Evolutionary conservation across 1,140 invertebrate genomes (phyloP).

Genomic region (Elymnias hypermnestra): DNA sequence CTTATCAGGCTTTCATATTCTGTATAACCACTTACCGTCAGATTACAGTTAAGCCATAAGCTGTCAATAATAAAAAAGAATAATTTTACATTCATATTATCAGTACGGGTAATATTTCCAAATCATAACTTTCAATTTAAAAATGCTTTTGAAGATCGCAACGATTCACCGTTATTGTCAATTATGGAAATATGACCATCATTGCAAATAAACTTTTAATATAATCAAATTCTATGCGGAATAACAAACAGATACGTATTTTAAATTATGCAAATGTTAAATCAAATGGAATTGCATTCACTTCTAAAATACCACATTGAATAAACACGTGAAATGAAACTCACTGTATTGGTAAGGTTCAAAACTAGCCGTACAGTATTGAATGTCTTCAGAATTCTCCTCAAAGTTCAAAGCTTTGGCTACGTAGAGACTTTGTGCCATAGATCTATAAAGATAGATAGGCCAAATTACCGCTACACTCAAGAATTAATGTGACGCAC

Average conservation of each 20-base stretch:
- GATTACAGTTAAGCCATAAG: too few species aligned
- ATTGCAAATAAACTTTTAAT: slow-evolving; percentile 4
- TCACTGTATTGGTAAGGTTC: not conserved
- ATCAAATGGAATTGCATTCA: slow-evolving; percentile 13
- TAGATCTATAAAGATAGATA: too few species aligned
- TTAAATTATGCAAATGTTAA: slow-evolving; percentile 22
- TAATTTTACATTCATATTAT: too few species aligned
- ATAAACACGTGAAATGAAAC: not conserved
- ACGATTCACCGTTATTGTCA: too few species aligned
- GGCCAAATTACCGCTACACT: too few species aligned
- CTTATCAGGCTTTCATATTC: too few species aligned
- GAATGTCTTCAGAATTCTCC: slow-evolving; percentile 17
- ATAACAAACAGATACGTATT: slow-evolving; percentile 16
- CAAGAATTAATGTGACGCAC: too few species aligned
- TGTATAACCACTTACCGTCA: too few species aligned
- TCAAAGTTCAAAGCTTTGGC: too few species aligned
- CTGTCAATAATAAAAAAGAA: too few species aligned
- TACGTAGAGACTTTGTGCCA: too few species aligned
- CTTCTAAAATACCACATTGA: slow-evolving; percentile 11
- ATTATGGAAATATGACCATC: slow-evolving; percentile 12
- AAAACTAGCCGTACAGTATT: slow-evolving; percentile 5
- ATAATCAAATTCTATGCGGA: slow-evolving; percentile 16
- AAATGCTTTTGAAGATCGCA: too few species aligned
- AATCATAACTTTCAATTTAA: not conserved
- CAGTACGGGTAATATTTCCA: not conserved